Evolutionary conservation across 2,888 invertebrate species (phyloP).

Genomic region (Galerucella pusilla): DNA sequence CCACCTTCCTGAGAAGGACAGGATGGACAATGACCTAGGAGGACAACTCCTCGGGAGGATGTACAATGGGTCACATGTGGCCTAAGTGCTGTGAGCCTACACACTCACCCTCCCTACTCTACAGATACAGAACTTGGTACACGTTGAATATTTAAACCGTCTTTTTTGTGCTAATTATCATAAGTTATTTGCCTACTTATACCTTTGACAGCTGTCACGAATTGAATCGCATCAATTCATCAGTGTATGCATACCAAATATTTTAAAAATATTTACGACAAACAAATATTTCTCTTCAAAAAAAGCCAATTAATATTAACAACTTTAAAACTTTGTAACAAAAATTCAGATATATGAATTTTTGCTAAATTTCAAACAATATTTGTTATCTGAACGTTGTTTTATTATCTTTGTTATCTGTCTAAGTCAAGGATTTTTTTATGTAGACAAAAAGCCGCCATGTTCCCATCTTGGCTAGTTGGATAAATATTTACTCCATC

Average conservation of each 20-base stretch:
- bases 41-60: too few species aligned
- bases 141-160: too few species aligned
- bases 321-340: not conserved
- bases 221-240: not conserved
- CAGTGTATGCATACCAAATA: not conserved
- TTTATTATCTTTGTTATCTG: conserved; percentile 1
- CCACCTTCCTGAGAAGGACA: too few species aligned
- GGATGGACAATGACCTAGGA: too few species aligned
- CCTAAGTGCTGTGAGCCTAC: too few species aligned
- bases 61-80: too few species aligned
- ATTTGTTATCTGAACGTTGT: not conserved
- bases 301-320: not conserved
- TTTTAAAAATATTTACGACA: not conserved
- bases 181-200: not conserved
- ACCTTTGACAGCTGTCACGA: not conserved
- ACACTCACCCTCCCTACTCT: too few species aligned
- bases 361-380: not conserved
- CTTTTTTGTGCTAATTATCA: not conserved
- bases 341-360: not conserved
- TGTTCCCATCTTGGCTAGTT: not conserved
- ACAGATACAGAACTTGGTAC: too few species aligned
- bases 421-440: not conserved
- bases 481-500: not conserved
- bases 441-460: conserved; percentile 5
- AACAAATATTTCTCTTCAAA: not conserved